Evolutionary conservation across 1,140 invertebrate species (phyloP), one percentile per base, ranked within the genome.

Genomic region (Papilio aristodemus): DNA sequence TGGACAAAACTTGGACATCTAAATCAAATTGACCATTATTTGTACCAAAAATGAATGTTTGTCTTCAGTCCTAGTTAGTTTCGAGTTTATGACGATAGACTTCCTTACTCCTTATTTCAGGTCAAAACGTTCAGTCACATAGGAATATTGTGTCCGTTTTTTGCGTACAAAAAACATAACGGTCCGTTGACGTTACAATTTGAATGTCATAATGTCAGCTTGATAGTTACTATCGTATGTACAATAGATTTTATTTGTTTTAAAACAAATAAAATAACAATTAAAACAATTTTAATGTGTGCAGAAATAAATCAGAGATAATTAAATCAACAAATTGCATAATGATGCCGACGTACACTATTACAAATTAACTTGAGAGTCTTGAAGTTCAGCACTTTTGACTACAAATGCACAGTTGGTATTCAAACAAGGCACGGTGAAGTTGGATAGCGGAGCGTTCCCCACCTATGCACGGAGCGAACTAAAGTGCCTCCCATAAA

Each of bases 401-500:
- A 41, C 54, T 68, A 39, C 43, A 73, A 70, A 71, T 73, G 75
- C 79, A 78, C 76, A 78, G 63, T 66, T 66, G 63, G 63, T 66
- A 66, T 66, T 66, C 63, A 66, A 66, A 66, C 41, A 66, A 66
- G 63, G 63, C 41, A 66, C 71, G 66, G 46, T 68, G 67, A 78
- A 81, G 77, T 78, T 74, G 72, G 74, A 70, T 60, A 70, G 69
- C 73, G 68, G 71, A 71, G 37, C 68, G 71, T 72, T 71, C 71
- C 71, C 73, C 75, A 80, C 82, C 75, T 81, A 83, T 81, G 81
- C 80, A 78, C 71, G 68, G 70, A 74, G 71, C 70, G 70, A 83
- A 78, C 81, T 81, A 81, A 87, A 86, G 85, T 87, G 83, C 75
- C 84, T 80, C 70, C 80, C 77, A 87, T 87, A 87, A 87, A 87